phyloP scores from a whole-genome alignment of 2,113 vertebrate genomes.

The human region DNA sequence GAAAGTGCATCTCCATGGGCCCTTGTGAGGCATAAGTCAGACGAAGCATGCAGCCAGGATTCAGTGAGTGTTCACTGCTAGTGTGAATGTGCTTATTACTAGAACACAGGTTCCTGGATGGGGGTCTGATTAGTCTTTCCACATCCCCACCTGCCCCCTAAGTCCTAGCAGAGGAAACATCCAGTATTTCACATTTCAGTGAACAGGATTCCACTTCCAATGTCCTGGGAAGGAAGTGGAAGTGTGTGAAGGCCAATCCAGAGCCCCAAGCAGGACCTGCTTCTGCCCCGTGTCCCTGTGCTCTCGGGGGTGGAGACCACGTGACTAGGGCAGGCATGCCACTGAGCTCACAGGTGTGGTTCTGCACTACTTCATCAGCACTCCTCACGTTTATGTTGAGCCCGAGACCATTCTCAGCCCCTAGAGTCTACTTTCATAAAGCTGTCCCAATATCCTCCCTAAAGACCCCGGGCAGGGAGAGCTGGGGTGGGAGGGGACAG shows the following conservation, averaged over 20 bases:
- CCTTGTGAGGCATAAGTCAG: neutral
- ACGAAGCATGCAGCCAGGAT: neutral
- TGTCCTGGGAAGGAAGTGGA: neutral
- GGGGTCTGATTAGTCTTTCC: neutral
- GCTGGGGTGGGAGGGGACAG: neutral
- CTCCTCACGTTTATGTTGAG: neutral
- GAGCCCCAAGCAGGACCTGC: neutral
- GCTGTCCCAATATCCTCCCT: neutral
- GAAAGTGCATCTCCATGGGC: neutral
- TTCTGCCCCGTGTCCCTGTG: neutral
- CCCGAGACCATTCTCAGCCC: neutral
- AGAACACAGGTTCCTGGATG: neutral
- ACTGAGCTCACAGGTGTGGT: neutral
- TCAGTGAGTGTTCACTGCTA: neutral
- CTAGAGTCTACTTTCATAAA: neutral
- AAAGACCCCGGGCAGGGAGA: neutral
- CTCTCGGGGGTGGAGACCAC: neutral
- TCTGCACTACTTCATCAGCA: neutral
- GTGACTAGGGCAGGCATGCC: neutral
- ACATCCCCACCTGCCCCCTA: neutral
- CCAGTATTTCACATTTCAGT: neutral
- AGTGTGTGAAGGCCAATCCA: neutral
- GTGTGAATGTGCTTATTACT: neutral
- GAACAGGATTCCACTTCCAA: no score
- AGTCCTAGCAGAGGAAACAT: neutral